Percentiles rank a stretch among this genome's conserved stretches.
Evolutionary conservation across 2,113 vertebrate genomes (phyloP).

Genomic region (Periophthalmodon schlosseri): DNA sequence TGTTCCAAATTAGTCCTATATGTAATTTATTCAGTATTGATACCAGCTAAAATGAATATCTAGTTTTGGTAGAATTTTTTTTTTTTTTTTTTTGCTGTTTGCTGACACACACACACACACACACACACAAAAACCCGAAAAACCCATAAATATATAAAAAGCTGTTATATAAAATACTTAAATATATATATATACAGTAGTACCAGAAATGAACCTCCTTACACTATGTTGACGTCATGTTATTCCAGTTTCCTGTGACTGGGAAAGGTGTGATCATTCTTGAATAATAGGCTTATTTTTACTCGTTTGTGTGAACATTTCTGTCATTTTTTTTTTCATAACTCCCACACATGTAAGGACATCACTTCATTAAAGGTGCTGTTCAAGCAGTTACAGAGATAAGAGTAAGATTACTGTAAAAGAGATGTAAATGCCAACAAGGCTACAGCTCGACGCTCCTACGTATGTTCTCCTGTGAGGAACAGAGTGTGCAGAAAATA

Average conservation of each 20-base stretch:
- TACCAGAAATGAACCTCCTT: not conserved
- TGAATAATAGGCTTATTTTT: constrained; percentile 1
- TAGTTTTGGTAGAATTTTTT: not conserved
- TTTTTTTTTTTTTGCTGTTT: not conserved
- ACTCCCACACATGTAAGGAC: not conserved
- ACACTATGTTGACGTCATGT: not conserved
- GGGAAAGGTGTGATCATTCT: not conserved
- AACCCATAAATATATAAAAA: too few relatives aligned
- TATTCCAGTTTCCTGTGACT: not conserved
- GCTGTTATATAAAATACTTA: too few relatives aligned
- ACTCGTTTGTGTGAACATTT: constrained; percentile 2
- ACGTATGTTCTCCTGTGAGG: not conserved
- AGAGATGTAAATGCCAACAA: not conserved
- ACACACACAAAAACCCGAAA: too few relatives aligned
- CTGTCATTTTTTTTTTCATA: not conserved
- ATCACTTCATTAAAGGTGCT: not conserved
- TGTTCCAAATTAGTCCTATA: too few relatives aligned
- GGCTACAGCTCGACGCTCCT: not conserved
- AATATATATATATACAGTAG: not conserved
- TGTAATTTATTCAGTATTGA: not conserved
- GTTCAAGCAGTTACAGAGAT: not conserved
- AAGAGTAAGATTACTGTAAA: not conserved
- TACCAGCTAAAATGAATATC: not conserved
- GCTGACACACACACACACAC: too few relatives aligned
- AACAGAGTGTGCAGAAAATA: not conserved